These are phyloP conservation scores for western clawed frog (Xenopus tropicalis) DNA, from an alignment of 2,113 vertebrate species.

Conservation along the genomic window DNA sequence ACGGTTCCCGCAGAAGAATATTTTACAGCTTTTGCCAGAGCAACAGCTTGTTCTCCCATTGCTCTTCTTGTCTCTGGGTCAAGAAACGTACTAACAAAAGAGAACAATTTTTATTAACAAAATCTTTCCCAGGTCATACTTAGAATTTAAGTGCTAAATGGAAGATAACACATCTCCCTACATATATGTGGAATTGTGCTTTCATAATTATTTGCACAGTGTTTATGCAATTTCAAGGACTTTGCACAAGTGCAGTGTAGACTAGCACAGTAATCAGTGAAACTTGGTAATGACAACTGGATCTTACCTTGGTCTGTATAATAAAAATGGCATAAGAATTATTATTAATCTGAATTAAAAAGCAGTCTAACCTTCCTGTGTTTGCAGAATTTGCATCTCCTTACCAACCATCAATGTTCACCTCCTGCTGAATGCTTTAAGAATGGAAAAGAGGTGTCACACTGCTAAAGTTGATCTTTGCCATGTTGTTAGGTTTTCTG, in stretches of 20 bases:
- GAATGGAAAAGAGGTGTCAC: constrained; percentile 53
- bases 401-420: constrained; percentile 50
- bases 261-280: too few species aligned
- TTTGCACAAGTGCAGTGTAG: too few species aligned
- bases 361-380: constrained; percentile 41
- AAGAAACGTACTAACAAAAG: constrained; percentile 78
- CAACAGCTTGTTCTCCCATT: constrained; percentile 96
- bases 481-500: constrained; percentile 42
- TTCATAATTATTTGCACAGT: too few species aligned
- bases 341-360: constrained; percentile 42
- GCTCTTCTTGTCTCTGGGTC: constrained; percentile 79
- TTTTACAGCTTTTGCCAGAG: constrained; percentile 87
- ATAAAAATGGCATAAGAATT: too few species aligned
- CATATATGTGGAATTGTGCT: too few species aligned
- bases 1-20: constrained; percentile 97
- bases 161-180: too few species aligned
- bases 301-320: too few species aligned
- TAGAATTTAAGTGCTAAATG: too few species aligned
- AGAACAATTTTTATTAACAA: constrained; percentile 47
- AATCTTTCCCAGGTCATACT: too few species aligned
- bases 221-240: too few species aligned
- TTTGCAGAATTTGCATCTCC: constrained; percentile 52
- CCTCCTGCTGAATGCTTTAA: constrained; percentile 53
- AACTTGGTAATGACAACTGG: too few species aligned
- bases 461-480: constrained; percentile 53